Evolutionary conservation across 2,888 invertebrate genomes (phyloP), one percentile per base, ranked within the genome.

Genomic region (Abrostola tripartita): DNA sequence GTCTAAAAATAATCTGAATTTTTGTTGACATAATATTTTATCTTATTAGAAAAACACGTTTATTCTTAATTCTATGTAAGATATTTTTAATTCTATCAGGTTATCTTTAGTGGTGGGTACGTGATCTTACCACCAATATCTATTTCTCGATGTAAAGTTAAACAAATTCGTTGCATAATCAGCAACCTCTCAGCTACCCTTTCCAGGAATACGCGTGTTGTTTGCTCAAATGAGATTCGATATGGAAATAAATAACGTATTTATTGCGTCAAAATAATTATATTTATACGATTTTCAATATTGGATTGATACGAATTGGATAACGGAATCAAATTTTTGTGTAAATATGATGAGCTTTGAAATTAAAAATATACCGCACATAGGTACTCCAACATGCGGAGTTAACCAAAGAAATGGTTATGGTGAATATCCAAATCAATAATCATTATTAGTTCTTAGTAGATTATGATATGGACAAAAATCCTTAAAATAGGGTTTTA

Each of bases 1-100:
- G 24, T 47, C 50, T 53, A 38, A 49, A 65, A 74, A 24, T 57
- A 2, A 14, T 53, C 49, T 10, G 8, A 5, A 38, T 10, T 40
- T 40, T 38, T 5, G 5, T 11, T 11, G 40, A 10, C 10, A 24
- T 4, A 24, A 24, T 2, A 1, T 2, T 24, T 24, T 24, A 24
- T 24, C 1, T 24, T 4, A 24, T 24, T 24, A 24, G 24, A 24
- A 24, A n/a, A 24, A 24, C 24, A 4, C 24, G 1, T 24, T 24
- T 24, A 24, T 24, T 24, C 1, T 24, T 2, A 24, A 2, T 24
- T 24, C 24, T 24, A 2, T 24, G 24, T 24, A 4, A 2, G 24
- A 2, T 24, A 24, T 24, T 24, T 24, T 24, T 24, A 24, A 24
- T 24, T 24, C 24, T 24, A 24, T 24, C 24, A 24, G 24, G 24